These are phyloP conservation scores for Drosophila crucigera DNA, from an alignment of 2,888 invertebrate genomes.

Conservation along the genomic window DNA sequence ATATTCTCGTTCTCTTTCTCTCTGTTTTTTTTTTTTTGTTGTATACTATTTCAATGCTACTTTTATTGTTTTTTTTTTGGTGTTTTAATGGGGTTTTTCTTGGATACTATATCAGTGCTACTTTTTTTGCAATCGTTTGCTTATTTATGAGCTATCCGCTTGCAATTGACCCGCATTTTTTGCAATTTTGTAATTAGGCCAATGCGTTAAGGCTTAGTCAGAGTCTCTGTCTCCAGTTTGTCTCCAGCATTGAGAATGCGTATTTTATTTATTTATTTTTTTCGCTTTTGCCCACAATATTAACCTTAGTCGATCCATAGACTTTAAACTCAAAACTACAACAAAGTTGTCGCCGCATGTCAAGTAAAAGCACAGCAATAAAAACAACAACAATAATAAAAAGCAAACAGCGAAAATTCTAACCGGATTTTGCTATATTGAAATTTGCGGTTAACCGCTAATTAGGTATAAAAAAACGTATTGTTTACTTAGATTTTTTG, in stretches of 20 bases:
- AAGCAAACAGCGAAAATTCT: conserved; percentile 5
- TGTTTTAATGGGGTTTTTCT: neutral
- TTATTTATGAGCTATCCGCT: conserved; percentile 32
- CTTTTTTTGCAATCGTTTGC: conserved; percentile 17
- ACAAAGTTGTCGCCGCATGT: conserved; percentile 70
- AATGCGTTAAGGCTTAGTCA: conserved; percentile 13
- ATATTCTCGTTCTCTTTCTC: neutral
- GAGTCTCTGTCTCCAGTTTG: conserved; percentile 41
- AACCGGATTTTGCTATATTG: conserved; percentile 63
- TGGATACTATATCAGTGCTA: neutral
- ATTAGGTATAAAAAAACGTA: conserved; percentile 75
- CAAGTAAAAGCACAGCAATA: conserved; percentile 50
- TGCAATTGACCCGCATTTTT: conserved; percentile 21
- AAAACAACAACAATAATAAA: conserved; percentile 27
- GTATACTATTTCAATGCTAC: neutral
- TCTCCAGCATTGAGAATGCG: conserved; percentile 46
- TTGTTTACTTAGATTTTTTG: conserved; percentile 56
- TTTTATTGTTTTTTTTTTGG: neutral
- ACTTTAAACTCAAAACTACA: conserved; percentile 65
- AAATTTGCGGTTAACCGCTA: conserved; percentile 82
- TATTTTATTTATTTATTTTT: neutral
- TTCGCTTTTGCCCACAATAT: conserved; percentile 44
- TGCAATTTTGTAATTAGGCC: conserved; percentile 32
- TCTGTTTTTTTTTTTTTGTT: neutral
- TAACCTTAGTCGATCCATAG: conserved; percentile 52